Evolutionary conservation across 2,888 invertebrate species (phyloP), one percentile per base, ranked within the genome.

Genomic region (Catotricha subobsoleta): DNA sequence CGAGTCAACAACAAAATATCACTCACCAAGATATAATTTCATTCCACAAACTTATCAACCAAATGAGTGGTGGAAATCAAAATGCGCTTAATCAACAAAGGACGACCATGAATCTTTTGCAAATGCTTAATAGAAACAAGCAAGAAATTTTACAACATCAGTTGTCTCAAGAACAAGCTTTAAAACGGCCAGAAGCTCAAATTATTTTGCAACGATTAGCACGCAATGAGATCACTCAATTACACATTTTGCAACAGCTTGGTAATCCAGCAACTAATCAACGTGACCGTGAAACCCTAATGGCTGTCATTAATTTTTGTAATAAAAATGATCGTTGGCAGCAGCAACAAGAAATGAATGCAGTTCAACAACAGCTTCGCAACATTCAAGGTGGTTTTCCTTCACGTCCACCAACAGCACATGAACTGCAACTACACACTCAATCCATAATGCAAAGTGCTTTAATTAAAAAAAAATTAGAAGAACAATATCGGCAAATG

Each of bases 281-380:
- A 16, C 23, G 25, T 16, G 36, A 36, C 23, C 36, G 36, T 16
- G 36, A 36, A 23, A 36, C 36, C 2, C 9, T 36, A 8, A 10
- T 36, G 5, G 36, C 36, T 5, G 36, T 36, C 2, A 23, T 36
- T 21, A 20, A 20, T 21, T 36, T 36, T 36, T 36, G 36, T 7
- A 36, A 36, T 23, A 23, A 36, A 36, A 36, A 36, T 25, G 23
- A 36, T 25, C 36, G 25, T 5, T 25, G 36, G 23, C 36, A 36
- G 21, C 36, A 36, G 10, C 10, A 36, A 19, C n/a, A n/a, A n/a
- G n/a, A n/a, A n/a, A n/a, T n/a, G n/a, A n/a, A n/a, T n/a, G n/a
- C n/a, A n/a, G n/a, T n/a, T n/a, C n/a, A n/a, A n/a, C 36, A 25
- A 16, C 23, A 36, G 9, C 13, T 36, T 3, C 36, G 36, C 36